Conservation (phyloP, 2,113 vertebrate species). For the Cairina moschata region DNA sequence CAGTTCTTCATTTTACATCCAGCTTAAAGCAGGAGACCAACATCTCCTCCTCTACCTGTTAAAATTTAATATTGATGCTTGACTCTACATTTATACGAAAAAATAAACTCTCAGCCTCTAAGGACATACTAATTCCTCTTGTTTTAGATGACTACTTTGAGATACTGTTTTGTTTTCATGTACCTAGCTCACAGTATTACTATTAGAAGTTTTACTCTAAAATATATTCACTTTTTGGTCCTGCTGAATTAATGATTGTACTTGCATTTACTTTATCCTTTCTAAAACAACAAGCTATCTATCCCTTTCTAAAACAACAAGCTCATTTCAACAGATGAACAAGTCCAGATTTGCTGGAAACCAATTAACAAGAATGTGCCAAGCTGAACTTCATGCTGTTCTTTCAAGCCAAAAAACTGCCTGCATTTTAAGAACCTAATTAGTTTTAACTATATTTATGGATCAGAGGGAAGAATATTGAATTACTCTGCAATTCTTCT, state of each 20-base stretch:
- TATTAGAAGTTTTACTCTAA: neutral
- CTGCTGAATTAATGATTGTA: conserved; percentile 39
- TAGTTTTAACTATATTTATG: conserved; percentile 43
- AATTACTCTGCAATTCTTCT: conserved; percentile 24
- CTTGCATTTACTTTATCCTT: conserved; percentile 39
- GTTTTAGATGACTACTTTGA: neutral
- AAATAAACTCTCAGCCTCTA: neutral
- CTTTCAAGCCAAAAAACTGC: conserved; percentile 49
- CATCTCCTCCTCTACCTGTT: neutral
- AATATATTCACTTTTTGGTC: conserved; percentile 18
- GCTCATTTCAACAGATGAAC: conserved; percentile 56
- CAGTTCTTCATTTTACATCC: neutral
- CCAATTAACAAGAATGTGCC: conserved; percentile 29
- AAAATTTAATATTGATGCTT: neutral
- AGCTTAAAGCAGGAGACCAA: neutral
- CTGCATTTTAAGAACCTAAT: conserved; percentile 52
- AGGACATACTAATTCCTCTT: neutral
- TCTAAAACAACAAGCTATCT: conserved; percentile 47
- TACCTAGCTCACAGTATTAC: neutral
- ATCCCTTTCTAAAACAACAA: conserved; percentile 40
- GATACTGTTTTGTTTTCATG: neutral
- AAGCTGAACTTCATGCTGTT: conserved; percentile 40
- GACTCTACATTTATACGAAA: neutral
- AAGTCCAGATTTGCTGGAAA: conserved; percentile 60
- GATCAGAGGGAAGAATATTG: conserved; percentile 32